Percentiles rank a stretch among this genome's conserved stretches.
Conservation (phyloP, 2,797 vertebrate species). For the Peromyscus nudipes region DNA sequence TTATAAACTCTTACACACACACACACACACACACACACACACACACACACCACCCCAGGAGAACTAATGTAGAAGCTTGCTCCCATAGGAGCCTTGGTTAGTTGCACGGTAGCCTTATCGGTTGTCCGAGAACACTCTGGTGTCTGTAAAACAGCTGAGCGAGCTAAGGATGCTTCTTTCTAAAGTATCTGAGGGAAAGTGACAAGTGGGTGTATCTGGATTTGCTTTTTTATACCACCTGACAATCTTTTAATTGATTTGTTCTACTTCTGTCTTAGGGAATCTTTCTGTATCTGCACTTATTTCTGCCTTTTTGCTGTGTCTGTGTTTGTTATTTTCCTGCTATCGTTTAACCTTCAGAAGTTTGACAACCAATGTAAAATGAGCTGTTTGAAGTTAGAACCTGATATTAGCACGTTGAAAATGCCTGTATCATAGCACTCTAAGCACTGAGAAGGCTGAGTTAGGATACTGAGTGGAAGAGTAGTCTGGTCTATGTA, state of each 20-base stretch:
- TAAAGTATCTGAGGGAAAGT: not conserved
- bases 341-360: not conserved
- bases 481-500: not conserved
- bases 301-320: not conserved
- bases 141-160: not conserved
- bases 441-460: not conserved
- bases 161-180: not conserved
- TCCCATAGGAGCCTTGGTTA: not conserved
- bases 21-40: not conserved
- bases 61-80: not conserved
- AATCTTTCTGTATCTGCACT: not conserved
- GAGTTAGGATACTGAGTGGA: not conserved
- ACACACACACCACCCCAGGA: not conserved
- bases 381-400: constrained; percentile 42
- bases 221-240: not conserved
- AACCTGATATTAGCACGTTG: not conserved
- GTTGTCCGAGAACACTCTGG: not conserved
- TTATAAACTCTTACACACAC: not conserved
- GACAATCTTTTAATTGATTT: constrained; percentile 1
- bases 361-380: constrained; percentile 59
- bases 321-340: not conserved
- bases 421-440: not conserved
- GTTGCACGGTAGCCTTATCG: too few species aligned
- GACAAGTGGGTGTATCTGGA: too few species aligned
- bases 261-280: not conserved